Percentiles rank a stretch among this genome's conserved stretches.
Conservation (phyloP, 1,140 invertebrate species). For the Dicyema japonicum region DNA sequence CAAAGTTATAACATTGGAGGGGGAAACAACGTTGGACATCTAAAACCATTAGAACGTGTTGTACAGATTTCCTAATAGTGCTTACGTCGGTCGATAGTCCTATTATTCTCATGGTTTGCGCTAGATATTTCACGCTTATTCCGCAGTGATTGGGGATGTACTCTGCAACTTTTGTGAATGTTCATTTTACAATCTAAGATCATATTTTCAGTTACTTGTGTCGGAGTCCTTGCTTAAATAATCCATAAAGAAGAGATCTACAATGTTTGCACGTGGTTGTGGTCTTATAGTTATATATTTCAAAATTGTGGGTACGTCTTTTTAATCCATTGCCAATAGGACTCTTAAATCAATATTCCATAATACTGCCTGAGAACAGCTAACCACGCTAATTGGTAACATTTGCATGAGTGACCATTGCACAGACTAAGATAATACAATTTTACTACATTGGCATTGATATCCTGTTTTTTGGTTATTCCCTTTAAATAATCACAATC, state of each 20-base stretch:
- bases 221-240: constrained; percentile 74
- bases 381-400: too few relatives aligned
- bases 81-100: too few relatives aligned
- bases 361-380: too few relatives aligned
- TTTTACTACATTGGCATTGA: too few relatives aligned
- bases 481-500: too few relatives aligned
- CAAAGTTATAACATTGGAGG: constrained; percentile 1
- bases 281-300: constrained; percentile 57
- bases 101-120: constrained; percentile 26
- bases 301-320: constrained; percentile 76
- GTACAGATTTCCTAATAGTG: too few relatives aligned
- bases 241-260: constrained; percentile 67
- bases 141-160: constrained; percentile 98
- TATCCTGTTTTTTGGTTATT: too few relatives aligned
- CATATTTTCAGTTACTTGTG: constrained; percentile 52
- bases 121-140: constrained; percentile 78
- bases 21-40: constrained; percentile 24
- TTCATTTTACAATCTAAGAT: constrained; percentile 84
- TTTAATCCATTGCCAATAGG: constrained; percentile 44
- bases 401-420: too few relatives aligned
- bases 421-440: too few relatives aligned
- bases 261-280: constrained; percentile 99
- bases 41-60: too few relatives aligned
- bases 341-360: background rate
- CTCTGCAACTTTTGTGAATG: constrained; percentile 86